Evolutionary conservation across 2,113 vertebrate species (phyloP).

Genomic region (Solea solea): DNA sequence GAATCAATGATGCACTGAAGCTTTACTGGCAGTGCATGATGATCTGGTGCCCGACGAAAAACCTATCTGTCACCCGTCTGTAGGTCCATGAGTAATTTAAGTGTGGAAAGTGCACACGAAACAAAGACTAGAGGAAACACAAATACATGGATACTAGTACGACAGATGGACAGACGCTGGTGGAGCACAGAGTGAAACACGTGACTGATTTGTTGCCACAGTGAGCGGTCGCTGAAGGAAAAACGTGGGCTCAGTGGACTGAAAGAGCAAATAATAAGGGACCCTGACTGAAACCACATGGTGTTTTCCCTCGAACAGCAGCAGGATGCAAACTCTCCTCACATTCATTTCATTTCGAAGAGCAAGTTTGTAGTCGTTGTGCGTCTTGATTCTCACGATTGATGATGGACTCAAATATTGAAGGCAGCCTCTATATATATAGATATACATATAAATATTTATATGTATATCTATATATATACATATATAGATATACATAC

Average conservation of each 20-base stretch:
- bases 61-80: no score
- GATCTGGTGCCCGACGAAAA: no score
- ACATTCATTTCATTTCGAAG: neutral
- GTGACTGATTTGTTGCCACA: neutral
- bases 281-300: neutral
- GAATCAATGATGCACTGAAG: no score
- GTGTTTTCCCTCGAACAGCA: neutral
- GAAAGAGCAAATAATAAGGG: neutral
- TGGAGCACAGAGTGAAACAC: neutral
- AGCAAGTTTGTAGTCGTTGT: neutral
- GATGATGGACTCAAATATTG: no score
- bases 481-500: no score
- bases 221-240: conserved; percentile 3
- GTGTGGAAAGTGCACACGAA: neutral
- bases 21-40: no score
- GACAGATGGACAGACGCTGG: neutral
- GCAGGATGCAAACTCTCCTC: neutral
- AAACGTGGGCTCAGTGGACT: conserved; percentile 2
- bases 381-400: neutral
- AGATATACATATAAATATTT: no score
- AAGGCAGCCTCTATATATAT: no score
- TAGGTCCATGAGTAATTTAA: no score
- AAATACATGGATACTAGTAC: neutral
- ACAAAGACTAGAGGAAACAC: no score
- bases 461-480: no score